These are phyloP conservation scores for Indicator maculatus DNA, from an alignment of 2,113 vertebrate species.

Conservation along the genomic window DNA sequence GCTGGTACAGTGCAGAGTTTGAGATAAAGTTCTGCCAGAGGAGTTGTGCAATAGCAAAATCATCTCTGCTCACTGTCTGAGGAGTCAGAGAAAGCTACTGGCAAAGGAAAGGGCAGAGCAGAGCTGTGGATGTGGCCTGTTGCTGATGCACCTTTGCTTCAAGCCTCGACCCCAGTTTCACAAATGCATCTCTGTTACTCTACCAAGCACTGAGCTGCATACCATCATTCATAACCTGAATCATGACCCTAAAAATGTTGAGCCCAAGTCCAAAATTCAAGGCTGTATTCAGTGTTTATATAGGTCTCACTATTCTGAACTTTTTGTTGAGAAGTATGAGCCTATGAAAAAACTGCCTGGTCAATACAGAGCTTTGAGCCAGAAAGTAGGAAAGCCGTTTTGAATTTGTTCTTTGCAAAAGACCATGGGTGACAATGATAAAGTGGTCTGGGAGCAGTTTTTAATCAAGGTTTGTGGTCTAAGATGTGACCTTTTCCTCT, in stretches of 20 bases:
- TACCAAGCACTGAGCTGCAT: not conserved
- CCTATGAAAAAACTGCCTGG: not conserved
- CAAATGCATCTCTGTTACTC: not conserved
- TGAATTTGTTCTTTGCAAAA: not conserved
- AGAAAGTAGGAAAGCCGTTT: not conserved
- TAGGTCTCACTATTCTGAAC: not conserved
- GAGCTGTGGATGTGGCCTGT: not conserved
- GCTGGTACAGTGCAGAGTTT: not conserved
- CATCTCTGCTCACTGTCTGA: not conserved
- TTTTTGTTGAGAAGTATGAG: not conserved
- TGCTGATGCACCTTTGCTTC: not conserved
- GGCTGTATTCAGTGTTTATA: not conserved
- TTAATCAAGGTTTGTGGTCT: not conserved
- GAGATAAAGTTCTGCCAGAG: not conserved
- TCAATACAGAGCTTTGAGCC: not conserved
- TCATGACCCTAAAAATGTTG: not conserved
- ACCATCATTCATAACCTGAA: not conserved
- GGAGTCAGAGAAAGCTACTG: not conserved
- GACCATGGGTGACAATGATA: not conserved
- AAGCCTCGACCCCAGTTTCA: not conserved
- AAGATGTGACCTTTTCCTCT: not conserved
- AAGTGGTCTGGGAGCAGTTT: not conserved
- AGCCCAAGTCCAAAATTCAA: not conserved
- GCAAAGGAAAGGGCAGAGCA: not conserved
- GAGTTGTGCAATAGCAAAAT: not conserved